Evolutionary conservation across 2,797 vertebrate genomes (phyloP), one percentile per base, ranked within the genome.

Genomic region (Sphaeramia orbicularis): DNA sequence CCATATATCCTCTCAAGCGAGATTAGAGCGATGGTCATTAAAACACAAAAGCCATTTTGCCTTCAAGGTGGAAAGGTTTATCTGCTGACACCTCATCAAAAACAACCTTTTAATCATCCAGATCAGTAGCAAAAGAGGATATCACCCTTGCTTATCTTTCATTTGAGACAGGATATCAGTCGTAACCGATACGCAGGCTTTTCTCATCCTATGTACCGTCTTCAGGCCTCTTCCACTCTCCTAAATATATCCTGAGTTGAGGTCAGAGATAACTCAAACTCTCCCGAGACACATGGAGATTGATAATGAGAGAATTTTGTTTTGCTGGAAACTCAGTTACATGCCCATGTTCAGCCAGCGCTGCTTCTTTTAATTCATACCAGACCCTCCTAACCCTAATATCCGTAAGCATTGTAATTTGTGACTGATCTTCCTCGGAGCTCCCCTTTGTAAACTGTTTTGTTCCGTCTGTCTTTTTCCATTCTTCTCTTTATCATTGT

Each of bases 111-210:
- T 84, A 85, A 90, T 88, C 88, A 76, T 24, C 62, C 35, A 40
- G 77, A 79, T 88, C 80, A 71, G 67, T 42, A 53, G 24, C 69
- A 66, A 58, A 62, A 48, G 65, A 89, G 79, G 81, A 80, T 86
- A 86, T 87, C 65, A 86, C 60, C 73, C 32, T 2, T 35, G 71
- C 61, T 84, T 85, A 87, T 84, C 86, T 81, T 91, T 89, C 78
- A 86, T 89, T 89, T 81, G 80, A 86, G 80, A 83, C 82, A 64
- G 85, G 84, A 86, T 86, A 90, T 86, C 83, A 87, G 82, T 73
- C 72, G 61, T 71, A 4, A 53, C 55, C 52, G 71, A 83, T 74
- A 81, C 53, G 47, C 32, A 40, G 40, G 10, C 74, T 77, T 76
- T 83, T 85, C 73, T 85, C 79, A 81, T 87, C 78, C 81, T 36